Evolutionary conservation across 2,113 vertebrate genomes (phyloP).

Genomic region (Bos javanicus): DNA sequence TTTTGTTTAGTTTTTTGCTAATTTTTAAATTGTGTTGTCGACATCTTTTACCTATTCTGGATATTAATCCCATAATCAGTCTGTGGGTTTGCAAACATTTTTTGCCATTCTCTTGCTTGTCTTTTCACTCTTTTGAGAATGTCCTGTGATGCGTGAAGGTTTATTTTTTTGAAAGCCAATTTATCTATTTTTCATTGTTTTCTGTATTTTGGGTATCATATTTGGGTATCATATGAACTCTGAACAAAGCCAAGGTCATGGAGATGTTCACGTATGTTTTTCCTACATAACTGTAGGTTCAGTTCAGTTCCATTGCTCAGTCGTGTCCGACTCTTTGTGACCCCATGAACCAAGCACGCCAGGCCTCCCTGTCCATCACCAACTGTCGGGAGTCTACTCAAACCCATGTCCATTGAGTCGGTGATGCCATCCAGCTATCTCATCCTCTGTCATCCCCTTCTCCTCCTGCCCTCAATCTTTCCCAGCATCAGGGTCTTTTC

Average conservation of each 20-base stretch:
- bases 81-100: not conserved
- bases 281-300: not conserved
- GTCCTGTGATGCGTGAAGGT: not conserved
- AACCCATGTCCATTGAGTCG: too few species aligned
- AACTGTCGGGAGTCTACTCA: too few species aligned
- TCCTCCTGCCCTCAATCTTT: too few species aligned
- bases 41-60: not conserved
- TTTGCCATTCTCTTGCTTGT: not conserved
- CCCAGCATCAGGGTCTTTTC: too few species aligned
- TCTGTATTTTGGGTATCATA: not conserved
- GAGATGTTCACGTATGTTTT: not conserved
- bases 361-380: too few species aligned
- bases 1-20: not conserved
- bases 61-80: not conserved
- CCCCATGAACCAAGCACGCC: too few species aligned
- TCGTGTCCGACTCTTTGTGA: too few species aligned
- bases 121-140: not conserved
- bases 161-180: not conserved
- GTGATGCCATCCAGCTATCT: too few species aligned
- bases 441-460: too few species aligned
- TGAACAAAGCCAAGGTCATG: not conserved
- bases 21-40: not conserved
- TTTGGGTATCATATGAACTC: not conserved
- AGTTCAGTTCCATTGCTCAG: too few species aligned
- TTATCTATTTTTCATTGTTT: not conserved